Evolutionary conservation across 2,888 invertebrate genomes (phyloP), one percentile per base, ranked within the genome.

Genomic region (Heliconius aoede): DNA sequence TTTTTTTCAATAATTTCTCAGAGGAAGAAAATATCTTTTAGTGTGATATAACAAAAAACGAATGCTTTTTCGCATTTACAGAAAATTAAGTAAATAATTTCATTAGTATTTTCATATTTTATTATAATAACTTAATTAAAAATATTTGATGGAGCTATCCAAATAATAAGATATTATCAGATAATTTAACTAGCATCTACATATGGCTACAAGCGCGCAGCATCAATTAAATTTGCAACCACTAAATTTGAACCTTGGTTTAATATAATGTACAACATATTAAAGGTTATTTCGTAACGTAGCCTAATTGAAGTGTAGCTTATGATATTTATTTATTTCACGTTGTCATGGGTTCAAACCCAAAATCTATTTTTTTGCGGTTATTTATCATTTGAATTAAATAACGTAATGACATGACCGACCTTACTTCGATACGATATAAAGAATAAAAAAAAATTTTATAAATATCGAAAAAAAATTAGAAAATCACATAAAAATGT

Each of bases 201-300:
- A 64, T 64, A 64, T 36, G 32, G 62, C 13, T 64, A 64, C 32
- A 64, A 64, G 24, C 64, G n/a, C n/a, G 32, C n/a, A 64, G 64
- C 64, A 32, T 36, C 64, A 36, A 64, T 64, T 64, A 64, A 13
- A 64, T 64, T 64, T n/a, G n/a, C 32, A 64, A 64, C 64, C 64
- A 64, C 64, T 32, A 64, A 64, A n/a, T 64, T 64, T 64, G 36
- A 64, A 64, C n/a, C 64, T 64, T 36, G 64, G 32, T 64, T 36
- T 36, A 64, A 64, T 64, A 64, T 64, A 64, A 36, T n/a, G 3
- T 13, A 32, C 36, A 24, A 32, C n/a, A 64, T n/a, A 15, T 36
- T 64, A 36, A 30, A 64, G 64, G 9, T 64, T 64, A 64, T 64
- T 36, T 32, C n/a, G 13, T n/a, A n/a, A 64, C n/a, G 32, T 18